Conservation (phyloP, 2,888 invertebrate species). For the Netelia melanura region DNA sequence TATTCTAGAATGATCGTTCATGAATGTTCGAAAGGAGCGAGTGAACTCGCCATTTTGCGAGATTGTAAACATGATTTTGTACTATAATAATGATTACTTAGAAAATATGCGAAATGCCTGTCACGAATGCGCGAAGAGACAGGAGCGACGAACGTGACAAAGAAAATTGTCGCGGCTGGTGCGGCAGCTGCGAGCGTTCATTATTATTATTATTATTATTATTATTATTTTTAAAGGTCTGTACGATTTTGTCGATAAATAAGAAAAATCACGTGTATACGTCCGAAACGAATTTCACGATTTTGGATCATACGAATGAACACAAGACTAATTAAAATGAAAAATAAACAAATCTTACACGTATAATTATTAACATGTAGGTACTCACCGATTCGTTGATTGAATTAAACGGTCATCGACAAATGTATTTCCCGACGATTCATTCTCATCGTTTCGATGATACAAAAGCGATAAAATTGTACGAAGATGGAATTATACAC, state of each 20-base stretch:
- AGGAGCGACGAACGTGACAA: background rate
- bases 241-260: background rate
- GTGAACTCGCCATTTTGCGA: slow-evolving; percentile 56
- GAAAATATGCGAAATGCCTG: slow-evolving; percentile 68
- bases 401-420: slow-evolving; percentile 8
- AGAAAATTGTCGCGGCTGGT: background rate
- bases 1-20: slow-evolving; percentile 22
- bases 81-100: slow-evolving; percentile 72
- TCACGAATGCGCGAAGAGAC: slow-evolving; percentile 32
- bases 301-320: slow-evolving; percentile 20
- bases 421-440: slow-evolving; percentile 17
- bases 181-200: background rate
- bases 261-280: background rate
- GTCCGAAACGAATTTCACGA: slow-evolving; percentile 9
- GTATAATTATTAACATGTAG: slow-evolving; percentile 33
- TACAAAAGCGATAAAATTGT: background rate
- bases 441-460: slow-evolving; percentile 29
- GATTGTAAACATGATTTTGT: slow-evolving; percentile 70
- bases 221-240: background rate
- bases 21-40: slow-evolving; percentile 30
- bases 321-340: slow-evolving; percentile 34
- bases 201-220: background rate
- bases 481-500: background rate
- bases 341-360: slow-evolving; percentile 34
- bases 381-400: slow-evolving; percentile 13